phyloP scores from a whole-genome alignment of 2,797 vertebrate genomes.

The Malurus splendens region DNA sequence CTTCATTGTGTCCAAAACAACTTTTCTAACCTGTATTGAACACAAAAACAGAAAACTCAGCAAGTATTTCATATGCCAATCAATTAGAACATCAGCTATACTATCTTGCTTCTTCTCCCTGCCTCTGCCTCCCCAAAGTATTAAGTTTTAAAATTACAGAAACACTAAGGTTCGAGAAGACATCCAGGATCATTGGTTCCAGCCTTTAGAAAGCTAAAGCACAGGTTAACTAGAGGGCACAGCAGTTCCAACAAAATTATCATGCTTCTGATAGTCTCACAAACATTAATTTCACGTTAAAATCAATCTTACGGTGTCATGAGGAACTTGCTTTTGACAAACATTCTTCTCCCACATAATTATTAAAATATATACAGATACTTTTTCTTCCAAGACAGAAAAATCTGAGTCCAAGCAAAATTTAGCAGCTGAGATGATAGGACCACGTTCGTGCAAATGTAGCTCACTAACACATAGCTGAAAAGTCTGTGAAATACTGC shows the following conservation, averaged over 20 bases:
- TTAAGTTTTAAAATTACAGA: not conserved
- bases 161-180: not conserved
- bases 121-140: fast-evolving
- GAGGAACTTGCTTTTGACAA: not conserved
- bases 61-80: not conserved
- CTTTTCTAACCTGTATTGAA: conserved; percentile 87
- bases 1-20: conserved; percentile 96
- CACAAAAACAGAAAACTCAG: not conserved
- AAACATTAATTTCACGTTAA: not conserved
- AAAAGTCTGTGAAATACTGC: not conserved
- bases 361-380: not conserved
- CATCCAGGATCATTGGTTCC: not conserved
- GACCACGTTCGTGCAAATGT: not conserved
- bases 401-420: not conserved
- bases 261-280: not conserved
- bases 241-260: not conserved
- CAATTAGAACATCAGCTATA: not conserved
- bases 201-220: not conserved
- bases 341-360: not conserved
- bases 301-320: not conserved
- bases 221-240: not conserved
- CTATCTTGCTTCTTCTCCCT: not conserved
- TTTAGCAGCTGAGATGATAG: not conserved
- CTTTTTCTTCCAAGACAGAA: not conserved
- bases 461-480: not conserved